Evolutionary conservation across 2,888 invertebrate genomes (phyloP), one percentile per base, ranked within the genome.

Genomic region (Blastobasis adustella): DNA sequence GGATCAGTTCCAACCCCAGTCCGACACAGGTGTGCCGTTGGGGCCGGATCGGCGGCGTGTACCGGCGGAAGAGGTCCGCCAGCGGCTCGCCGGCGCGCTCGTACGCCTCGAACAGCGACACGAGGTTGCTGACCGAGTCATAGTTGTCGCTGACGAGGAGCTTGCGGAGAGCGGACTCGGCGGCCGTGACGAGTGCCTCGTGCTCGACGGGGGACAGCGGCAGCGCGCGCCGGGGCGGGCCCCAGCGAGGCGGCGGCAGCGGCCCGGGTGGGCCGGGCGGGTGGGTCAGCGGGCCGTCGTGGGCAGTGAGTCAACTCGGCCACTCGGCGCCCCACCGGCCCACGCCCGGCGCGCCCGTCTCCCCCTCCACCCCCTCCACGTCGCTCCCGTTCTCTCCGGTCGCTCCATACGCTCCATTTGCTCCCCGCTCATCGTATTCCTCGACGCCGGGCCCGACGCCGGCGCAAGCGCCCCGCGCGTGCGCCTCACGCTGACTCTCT

Each of bases 241-340:
- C 76, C 79, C 78, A 81, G 93, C 79, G 75, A 61, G 71, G 62
- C 59, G 61, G 69, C 65, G 67, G 69, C 64, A 67, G 67, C 65
- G 70, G 71, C 58, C 48, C 58, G 57, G 52, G 63, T 62, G 42
- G 9, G n/a, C 9, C 42, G 42, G 10, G 67, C 69, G 64, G 67
- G 67, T 65, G 70, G 71, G 57, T 47, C 58, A 56, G 52, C 62
- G 61, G 75, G 67, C 67, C 61, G 63, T 71, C 71, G 53, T 63
- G 79, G 88, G 89, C 88, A 91, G 92, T 94, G 96, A 97, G 96
- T 97, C 97, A 97, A 96, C 96, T 96, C 90, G 97, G 97, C 97
- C 96, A 97, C 89, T 96, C 96, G 90, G 94, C 93, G 85, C 96
- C 96, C 96, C 96, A 96, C 68, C 96, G 93, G 78, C 95, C 95